Conservation (phyloP, 2,797 vertebrate genomes). For the Muscicapa striata region DNA sequence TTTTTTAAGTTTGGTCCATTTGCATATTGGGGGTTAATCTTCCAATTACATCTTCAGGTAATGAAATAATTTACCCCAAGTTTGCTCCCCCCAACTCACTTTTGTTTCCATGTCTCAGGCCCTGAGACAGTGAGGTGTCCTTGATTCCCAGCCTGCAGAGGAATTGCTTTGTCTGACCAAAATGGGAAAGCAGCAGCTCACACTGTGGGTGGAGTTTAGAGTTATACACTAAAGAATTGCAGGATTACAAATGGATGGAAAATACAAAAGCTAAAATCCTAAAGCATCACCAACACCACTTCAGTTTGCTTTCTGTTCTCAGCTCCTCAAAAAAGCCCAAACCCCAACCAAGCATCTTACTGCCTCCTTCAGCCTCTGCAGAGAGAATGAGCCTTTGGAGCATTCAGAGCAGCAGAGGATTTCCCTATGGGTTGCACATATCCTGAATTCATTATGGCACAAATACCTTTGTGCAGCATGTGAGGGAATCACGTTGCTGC, state of each 20-base stretch:
- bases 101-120: accelerated
- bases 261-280: background rate
- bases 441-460: background rate
- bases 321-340: background rate
- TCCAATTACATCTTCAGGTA: background rate
- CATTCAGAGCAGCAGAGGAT: background rate
- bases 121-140: background rate
- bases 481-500: background rate
- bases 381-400: background rate
- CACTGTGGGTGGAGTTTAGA: background rate
- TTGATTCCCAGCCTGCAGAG: background rate
- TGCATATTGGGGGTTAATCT: background rate
- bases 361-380: background rate
- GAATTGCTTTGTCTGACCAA: background rate
- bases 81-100: background rate
- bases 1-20: background rate
- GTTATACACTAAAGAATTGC: background rate
- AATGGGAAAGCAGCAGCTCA: background rate
- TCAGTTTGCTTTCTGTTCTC: background rate
- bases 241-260: background rate
- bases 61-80: background rate
- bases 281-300: background rate
- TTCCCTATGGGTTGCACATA: background rate
- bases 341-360: background rate
- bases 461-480: background rate